These are phyloP conservation scores for Drosophila rufa DNA, from an alignment of 1,140 invertebrate species.

Conservation along the genomic window DNA sequence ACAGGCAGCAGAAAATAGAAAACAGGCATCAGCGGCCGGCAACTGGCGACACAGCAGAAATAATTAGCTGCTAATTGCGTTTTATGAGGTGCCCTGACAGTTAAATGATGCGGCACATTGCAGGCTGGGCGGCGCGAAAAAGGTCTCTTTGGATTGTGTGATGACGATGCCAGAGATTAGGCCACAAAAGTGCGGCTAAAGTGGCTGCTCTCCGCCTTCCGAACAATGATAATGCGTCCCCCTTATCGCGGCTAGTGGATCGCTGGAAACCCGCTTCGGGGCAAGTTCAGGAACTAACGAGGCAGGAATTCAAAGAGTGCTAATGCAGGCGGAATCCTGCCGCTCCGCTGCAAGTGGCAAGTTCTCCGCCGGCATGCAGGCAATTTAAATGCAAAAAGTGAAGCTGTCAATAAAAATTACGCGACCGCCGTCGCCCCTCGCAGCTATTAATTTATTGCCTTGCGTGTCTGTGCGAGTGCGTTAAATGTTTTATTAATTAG, in stretches of 20 bases:
- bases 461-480: constrained; percentile 61
- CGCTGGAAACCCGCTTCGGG: constrained; percentile 43
- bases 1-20: constrained; percentile 1
- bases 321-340: constrained; percentile 58
- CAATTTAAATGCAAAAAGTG: constrained; percentile 82
- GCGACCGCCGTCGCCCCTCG: constrained; percentile 22
- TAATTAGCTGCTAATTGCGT: constrained; percentile 79
- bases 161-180: constrained; percentile 27
- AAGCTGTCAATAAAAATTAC: constrained; percentile 83
- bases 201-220: constrained; percentile 3
- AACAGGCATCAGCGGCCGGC: neutral
- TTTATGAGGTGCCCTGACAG: constrained; percentile 67
- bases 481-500: constrained; percentile 81
- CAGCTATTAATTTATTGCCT: constrained; percentile 66
- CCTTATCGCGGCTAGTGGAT: constrained; percentile 69
- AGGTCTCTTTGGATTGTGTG: constrained; percentile 8
- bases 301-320: constrained; percentile 78
- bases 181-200: constrained; percentile 16
- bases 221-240: constrained; percentile 58
- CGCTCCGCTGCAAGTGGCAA: constrained; percentile 5
- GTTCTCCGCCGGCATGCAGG: constrained; percentile 66
- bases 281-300: constrained; percentile 76
- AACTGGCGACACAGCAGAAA: constrained; percentile 54
- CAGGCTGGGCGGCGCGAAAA: neutral
- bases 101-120: constrained; percentile 56